Conservation (phyloP, 2,113 vertebrate species). For the Theristicus caerulescens region DNA sequence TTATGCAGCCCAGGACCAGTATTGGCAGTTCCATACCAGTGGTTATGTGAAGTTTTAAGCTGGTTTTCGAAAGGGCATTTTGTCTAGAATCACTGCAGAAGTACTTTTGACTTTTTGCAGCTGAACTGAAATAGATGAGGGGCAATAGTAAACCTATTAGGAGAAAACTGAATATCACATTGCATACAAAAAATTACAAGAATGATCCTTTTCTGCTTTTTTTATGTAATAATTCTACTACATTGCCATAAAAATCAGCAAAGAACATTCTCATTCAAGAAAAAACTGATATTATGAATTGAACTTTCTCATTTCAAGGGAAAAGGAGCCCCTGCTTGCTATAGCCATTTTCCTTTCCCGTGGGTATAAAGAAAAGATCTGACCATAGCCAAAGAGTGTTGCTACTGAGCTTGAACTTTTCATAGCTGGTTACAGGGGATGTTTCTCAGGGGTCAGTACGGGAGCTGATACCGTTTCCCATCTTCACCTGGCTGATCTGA, state of each 20-base stretch:
- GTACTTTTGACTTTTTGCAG: background rate
- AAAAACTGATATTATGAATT: background rate
- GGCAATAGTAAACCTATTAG: background rate
- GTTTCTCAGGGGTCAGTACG: background rate
- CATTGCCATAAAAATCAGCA: background rate
- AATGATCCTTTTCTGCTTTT: background rate
- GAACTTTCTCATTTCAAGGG: background rate
- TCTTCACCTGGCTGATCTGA: background rate
- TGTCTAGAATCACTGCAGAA: background rate
- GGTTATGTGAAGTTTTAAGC: background rate
- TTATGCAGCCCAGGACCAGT: background rate
- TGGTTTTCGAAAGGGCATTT: constrained; percentile 16
- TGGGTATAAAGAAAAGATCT: background rate
- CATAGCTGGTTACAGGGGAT: background rate
- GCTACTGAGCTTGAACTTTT: background rate
- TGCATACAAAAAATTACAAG: background rate
- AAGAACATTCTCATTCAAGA: background rate
- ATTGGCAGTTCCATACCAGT: background rate
- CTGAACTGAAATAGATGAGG: constrained; percentile 7
- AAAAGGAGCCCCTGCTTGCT: background rate
- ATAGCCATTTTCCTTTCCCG: background rate
- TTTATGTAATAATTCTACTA: background rate
- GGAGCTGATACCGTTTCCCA: background rate
- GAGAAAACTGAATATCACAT: background rate
- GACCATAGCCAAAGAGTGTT: background rate